Conservation (phyloP, 2,888 invertebrate genomes). For the Dysmachus trigonus region DNA sequence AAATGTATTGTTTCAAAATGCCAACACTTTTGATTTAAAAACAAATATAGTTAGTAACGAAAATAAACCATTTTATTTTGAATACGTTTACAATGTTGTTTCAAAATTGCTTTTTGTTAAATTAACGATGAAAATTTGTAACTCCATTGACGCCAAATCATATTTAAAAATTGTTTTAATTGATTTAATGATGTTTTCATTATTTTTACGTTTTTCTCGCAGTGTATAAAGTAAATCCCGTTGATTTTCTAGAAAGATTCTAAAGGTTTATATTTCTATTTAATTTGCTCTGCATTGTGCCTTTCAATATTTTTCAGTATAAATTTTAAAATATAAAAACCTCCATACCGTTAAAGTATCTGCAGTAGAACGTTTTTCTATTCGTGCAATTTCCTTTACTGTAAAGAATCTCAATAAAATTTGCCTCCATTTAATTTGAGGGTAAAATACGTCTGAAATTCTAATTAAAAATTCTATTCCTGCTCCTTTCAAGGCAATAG, state of each 20-base stretch:
- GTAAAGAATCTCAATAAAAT: background rate
- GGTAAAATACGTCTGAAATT: background rate
- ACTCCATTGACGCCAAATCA: too few relatives aligned
- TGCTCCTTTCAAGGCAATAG: background rate
- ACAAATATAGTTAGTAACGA: too few relatives aligned
- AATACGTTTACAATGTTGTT: too few relatives aligned
- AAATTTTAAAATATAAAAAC: background rate
- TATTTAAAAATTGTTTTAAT: too few relatives aligned
- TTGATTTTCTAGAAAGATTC: background rate
- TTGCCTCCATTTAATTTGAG: background rate
- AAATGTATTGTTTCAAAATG: too few relatives aligned
- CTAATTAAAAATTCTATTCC: background rate
- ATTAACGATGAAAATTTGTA: too few relatives aligned
- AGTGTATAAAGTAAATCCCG: background rate
- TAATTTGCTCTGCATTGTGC: background rate
- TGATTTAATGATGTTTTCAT: too few relatives aligned
- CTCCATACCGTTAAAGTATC: background rate
- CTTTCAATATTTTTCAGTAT: background rate
- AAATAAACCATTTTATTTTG: too few relatives aligned
- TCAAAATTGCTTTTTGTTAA: too few relatives aligned
- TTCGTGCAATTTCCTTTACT: background rate
- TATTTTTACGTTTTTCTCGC: too few relatives aligned
- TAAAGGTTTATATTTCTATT: background rate
- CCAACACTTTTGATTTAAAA: too few relatives aligned
- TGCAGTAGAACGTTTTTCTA: background rate